Conservation (phyloP, 2,888 invertebrate genomes). For the Phaonia tiefii region DNA sequence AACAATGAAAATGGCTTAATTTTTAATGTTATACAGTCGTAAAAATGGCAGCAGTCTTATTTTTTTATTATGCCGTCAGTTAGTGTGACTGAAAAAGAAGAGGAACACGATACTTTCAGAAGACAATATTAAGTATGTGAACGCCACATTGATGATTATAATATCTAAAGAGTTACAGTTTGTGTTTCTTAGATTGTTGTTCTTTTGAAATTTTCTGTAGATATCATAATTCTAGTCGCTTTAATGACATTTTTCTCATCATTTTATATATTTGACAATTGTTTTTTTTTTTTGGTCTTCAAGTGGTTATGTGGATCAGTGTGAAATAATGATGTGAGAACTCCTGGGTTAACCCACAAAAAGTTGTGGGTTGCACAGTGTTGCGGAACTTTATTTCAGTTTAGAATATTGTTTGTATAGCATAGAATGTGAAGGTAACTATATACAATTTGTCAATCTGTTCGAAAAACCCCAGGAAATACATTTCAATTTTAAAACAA, state of each 20-base stretch:
- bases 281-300: conserved; percentile 9
- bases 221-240: background rate
- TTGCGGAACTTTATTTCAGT: background rate
- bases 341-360: background rate
- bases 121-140: too few relatives aligned
- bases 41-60: background rate
- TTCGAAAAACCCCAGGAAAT: too few relatives aligned
- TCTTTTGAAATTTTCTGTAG: background rate
- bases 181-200: background rate
- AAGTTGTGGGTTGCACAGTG: conserved; percentile 22
- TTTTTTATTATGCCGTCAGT: too few relatives aligned
- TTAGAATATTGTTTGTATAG: too few relatives aligned
- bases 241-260: conserved; percentile 5
- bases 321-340: conserved; percentile 25
- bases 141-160: too few relatives aligned
- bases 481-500: too few relatives aligned
- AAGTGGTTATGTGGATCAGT: conserved; percentile 21
- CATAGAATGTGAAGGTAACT: too few relatives aligned
- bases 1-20: too few relatives aligned
- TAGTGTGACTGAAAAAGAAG: too few relatives aligned
- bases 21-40: background rate
- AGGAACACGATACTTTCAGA: too few relatives aligned
- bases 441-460: too few relatives aligned
- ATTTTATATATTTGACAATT: background rate
- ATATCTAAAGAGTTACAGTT: too few relatives aligned